A percentile compares a stretch with the other conserved stretches of the same genome.
Conservation (phyloP, 92 coral and sea anemone species). For the Isaurus tuberculatus region DNA sequence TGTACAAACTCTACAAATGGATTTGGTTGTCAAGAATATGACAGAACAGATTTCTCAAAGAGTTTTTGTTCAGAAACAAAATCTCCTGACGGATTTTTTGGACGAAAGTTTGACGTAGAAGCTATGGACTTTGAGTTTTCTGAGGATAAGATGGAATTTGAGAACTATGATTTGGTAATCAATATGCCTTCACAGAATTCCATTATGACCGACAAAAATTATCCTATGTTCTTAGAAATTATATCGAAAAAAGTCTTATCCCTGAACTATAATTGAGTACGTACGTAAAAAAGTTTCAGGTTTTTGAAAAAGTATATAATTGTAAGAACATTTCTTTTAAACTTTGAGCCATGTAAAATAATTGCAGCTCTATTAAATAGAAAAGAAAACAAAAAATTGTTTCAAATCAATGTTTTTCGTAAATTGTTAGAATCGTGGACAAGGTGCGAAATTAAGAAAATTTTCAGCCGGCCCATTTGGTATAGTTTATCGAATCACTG, state of each 20-base stretch:
- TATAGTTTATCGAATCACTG: too few relatives aligned
- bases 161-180: conserved; percentile 34
- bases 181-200: conserved; percentile 39
- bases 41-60: not conserved
- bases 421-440: too few relatives aligned
- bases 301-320: too few relatives aligned
- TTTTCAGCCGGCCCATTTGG: too few relatives aligned
- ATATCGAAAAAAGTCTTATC: not conserved
- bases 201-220: conserved; percentile 17
- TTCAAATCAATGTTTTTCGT: too few relatives aligned
- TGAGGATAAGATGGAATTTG: conserved; percentile 44
- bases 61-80: not conserved
- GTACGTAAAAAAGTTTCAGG: too few relatives aligned
- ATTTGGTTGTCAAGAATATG: not conserved
- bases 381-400: too few relatives aligned
- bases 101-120: conserved; percentile 16
- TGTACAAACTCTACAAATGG: not conserved
- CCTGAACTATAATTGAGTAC: too few relatives aligned
- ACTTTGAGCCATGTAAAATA: too few relatives aligned
- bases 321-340: too few relatives aligned
- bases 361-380: too few relatives aligned
- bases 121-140: conserved; percentile 29
- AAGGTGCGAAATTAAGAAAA: too few relatives aligned
- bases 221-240: conserved; percentile 9
- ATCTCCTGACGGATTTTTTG: not conserved